Percentiles rank a stretch among this genome's conserved stretches.
Conservation (phyloP, 2,113 vertebrate species). For the Amphilophus citrinellus region DNA sequence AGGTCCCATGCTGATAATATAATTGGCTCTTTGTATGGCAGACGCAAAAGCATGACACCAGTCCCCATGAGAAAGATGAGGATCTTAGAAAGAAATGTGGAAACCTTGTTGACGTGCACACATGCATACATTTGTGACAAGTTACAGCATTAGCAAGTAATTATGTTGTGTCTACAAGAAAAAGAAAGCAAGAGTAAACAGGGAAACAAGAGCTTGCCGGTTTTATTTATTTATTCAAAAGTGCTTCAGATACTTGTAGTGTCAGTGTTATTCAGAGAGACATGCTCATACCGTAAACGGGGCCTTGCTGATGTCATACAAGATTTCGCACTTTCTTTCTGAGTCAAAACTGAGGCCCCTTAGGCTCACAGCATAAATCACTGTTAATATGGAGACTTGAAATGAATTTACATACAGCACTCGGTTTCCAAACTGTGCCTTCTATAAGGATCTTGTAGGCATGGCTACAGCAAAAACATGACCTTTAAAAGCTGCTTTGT, state of each 20-base stretch:
- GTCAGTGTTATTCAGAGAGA: background rate
- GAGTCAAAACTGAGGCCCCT: slow-evolving; percentile 22
- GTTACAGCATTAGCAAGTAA: slow-evolving; percentile 33
- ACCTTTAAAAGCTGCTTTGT: slow-evolving; percentile 84
- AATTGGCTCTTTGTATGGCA: slow-evolving; percentile 77
- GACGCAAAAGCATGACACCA: slow-evolving; percentile 58
- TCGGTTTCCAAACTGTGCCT: slow-evolving; percentile 58
- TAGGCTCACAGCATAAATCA: slow-evolving; percentile 68
- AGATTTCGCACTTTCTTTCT: slow-evolving; percentile 22
- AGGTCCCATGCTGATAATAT: slow-evolving; percentile 77
- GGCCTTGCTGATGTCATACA: slow-evolving; percentile 13
- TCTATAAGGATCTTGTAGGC: slow-evolving; percentile 58
- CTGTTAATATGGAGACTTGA: slow-evolving; percentile 55
- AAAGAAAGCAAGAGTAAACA: slow-evolving; percentile 4
- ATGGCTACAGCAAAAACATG: slow-evolving; percentile 69
- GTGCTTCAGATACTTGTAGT: slow-evolving; percentile 1
- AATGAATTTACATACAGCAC: slow-evolving; percentile 71
- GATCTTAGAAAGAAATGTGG: slow-evolving; percentile 21
- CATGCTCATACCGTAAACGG: background rate
- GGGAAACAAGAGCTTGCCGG: background rate
- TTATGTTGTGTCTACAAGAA: slow-evolving; percentile 17
- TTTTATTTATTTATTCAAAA: slow-evolving; percentile 8
- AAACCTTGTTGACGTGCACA: slow-evolving; percentile 39
- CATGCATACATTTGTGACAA: slow-evolving; percentile 37
- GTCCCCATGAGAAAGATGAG: slow-evolving; percentile 50